phyloP scores from a whole-genome alignment of 2,888 invertebrate species.

The Chalcis sispes region DNA sequence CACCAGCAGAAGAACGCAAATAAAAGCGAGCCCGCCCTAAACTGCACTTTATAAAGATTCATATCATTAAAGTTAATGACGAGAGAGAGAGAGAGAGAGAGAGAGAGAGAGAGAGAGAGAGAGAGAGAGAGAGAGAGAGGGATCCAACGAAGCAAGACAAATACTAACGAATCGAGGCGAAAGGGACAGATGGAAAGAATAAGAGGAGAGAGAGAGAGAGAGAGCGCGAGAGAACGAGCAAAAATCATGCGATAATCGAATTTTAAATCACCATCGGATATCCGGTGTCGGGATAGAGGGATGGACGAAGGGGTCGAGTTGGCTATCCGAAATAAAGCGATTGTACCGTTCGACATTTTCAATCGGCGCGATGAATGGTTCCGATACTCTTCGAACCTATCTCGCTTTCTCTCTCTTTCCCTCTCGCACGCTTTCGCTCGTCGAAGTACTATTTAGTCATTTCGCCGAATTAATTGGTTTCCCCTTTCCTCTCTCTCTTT shows the following conservation, averaged over 20 bases:
- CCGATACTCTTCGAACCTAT: constrained; percentile 35
- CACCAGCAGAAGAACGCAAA: too few relatives aligned
- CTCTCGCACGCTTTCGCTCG: constrained; percentile 25
- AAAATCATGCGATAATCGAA: constrained; percentile 58
- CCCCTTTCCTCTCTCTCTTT: constrained; percentile 2
- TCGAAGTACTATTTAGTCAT: constrained; percentile 53
- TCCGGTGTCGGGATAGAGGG: background rate
- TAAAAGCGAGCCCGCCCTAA: too few relatives aligned
- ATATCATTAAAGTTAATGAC: constrained; percentile 29
- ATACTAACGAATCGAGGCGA: background rate
- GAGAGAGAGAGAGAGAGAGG: background rate
- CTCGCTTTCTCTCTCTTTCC: background rate
- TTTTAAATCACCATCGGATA: constrained; percentile 56
- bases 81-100: background rate
- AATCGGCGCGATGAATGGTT: constrained; percentile 53
- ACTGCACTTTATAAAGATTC: constrained; percentile 7
- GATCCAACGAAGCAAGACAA: background rate
- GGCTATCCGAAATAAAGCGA: constrained; percentile 47
- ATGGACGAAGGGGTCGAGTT: background rate
- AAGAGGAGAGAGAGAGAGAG: background rate
- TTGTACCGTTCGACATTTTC: constrained; percentile 44
- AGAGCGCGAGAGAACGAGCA: constrained; percentile 7
- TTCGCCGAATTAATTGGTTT: constrained; percentile 54
- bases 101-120: too few relatives aligned
- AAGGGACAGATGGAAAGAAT: too few relatives aligned